Base-by-base conservation (phyloP, 1,140 invertebrate species). In the Tetraneura akinire region DNA sequence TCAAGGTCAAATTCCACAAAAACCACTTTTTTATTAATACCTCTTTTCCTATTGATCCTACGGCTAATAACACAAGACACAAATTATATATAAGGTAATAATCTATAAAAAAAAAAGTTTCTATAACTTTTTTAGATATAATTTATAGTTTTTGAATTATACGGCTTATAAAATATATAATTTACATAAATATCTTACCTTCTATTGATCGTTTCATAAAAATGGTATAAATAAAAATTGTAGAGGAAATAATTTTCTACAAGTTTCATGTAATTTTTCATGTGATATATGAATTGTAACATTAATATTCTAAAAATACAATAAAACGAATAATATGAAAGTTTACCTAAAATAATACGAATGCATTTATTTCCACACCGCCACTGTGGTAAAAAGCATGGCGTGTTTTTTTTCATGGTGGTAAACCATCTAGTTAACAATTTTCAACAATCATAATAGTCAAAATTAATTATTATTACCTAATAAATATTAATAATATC, bases 321-420 rank as follows among this genome's bases (percentile, higher is more conserved):
- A 37, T 8, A n/a, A 23, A n/a, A n/a, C n/a, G n/a, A n/a, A 14
- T 49, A 47, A 4, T 37, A 37, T 37, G n/a, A n/a, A n/a, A 37
- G 3, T 37, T 4, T 8, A 37, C 3, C 8, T 4, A 70, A 21
- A 13, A n/a, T n/a, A 49, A 49, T 70, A 70, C 13, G 6, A 70
- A 70, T 70, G 45, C 66, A 70, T 49, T 26, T 42, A 11, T 70
- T 70, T 70, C n/a, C n/a, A n/a, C n/a, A n/a, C n/a, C n/a, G n/a
- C n/a, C n/a, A n/a, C n/a, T n/a, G n/a, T n/a, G n/a, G n/a, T n/a
- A n/a, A n/a, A n/a, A n/a, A n/a, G n/a, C n/a, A n/a, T n/a, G n/a
- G n/a, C n/a, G n/a, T n/a, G n/a, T n/a, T n/a, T n/a, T n/a, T n/a
- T n/a, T n/a, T n/a, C n/a, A n/a, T n/a, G n/a, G n/a, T n/a, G n/a